Conservation (phyloP, 2,113 vertebrate species). For the Peromyscus maniculatus region DNA sequence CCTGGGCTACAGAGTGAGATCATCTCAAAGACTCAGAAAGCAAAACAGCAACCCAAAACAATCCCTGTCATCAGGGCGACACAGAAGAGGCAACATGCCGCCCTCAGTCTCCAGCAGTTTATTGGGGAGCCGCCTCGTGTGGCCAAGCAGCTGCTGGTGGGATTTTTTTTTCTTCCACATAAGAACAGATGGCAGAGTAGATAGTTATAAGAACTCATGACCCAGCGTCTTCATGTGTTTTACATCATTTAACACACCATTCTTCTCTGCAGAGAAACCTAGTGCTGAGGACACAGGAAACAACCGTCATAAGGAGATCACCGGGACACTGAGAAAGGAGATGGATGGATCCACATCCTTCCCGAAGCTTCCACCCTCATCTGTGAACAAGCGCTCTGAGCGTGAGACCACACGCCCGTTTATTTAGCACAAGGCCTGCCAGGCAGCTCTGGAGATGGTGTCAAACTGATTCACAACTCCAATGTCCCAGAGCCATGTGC, state of each 20-base stretch:
- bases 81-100: neutral
- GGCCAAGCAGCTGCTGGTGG: accelerated
- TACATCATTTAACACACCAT: accelerated
- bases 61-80: neutral
- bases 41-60: neutral
- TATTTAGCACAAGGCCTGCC: neutral
- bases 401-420: accelerated
- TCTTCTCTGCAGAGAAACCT: neutral
- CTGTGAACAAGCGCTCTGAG: neutral
- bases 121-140: neutral
- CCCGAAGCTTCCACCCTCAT: neutral
- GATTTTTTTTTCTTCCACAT: neutral
- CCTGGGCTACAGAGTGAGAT: neutral
- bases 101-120: neutral
- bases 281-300: neutral
- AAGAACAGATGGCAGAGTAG: neutral
- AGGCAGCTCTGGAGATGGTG: accelerated
- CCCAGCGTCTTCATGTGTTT: too few relatives aligned
- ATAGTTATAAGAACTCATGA: neutral
- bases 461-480: neutral
- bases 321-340: neutral
- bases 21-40: neutral
- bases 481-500: neutral
- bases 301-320: neutral
- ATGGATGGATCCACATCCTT: neutral